Evolutionary conservation across 2,888 invertebrate species (phyloP).

Genomic region (Epistrophe grossulariae): DNA sequence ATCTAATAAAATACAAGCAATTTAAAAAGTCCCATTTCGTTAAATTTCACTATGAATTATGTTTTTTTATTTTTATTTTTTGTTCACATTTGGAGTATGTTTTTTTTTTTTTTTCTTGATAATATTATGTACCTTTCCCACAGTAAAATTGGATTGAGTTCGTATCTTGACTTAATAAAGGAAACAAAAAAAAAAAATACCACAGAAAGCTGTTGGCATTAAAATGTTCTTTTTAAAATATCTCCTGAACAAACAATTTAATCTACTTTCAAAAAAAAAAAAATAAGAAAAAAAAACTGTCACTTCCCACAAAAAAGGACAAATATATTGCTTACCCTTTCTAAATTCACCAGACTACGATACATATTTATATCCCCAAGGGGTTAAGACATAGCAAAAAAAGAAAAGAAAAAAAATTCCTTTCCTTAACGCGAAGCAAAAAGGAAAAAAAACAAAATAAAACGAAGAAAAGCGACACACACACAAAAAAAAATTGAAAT

Average conservation of each 20-base stretch:
- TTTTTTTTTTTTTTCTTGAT: neutral
- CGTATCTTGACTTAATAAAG: neutral
- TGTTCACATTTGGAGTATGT: neutral
- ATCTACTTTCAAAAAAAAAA: constrained; percentile 45
- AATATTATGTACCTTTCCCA: neutral
- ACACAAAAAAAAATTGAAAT: constrained; percentile 20
- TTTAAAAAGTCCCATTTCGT: neutral
- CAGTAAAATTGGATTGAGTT: neutral
- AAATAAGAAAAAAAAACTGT: constrained; percentile 14
- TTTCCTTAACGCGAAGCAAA: neutral
- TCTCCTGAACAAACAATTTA: constrained; percentile 58
- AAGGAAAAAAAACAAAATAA: neutral
- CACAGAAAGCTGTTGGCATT: constrained; percentile 18
- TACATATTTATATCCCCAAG: constrained; percentile 23
- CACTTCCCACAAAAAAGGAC: constrained; percentile 21
- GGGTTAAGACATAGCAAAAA: constrained; percentile 13
- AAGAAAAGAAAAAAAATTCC: constrained; percentile 11
- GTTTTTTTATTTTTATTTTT: neutral
- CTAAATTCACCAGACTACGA: constrained; percentile 1
- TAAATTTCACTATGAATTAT: neutral
- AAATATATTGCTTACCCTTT: constrained; percentile 49
- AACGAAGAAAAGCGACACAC: no score
- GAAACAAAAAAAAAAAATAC: constrained; percentile 9
- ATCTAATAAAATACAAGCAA: neutral
- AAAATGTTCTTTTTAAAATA: constrained; percentile 35